Conservation (phyloP, 2,888 invertebrate genomes). For the Drosophila rubida region DNA sequence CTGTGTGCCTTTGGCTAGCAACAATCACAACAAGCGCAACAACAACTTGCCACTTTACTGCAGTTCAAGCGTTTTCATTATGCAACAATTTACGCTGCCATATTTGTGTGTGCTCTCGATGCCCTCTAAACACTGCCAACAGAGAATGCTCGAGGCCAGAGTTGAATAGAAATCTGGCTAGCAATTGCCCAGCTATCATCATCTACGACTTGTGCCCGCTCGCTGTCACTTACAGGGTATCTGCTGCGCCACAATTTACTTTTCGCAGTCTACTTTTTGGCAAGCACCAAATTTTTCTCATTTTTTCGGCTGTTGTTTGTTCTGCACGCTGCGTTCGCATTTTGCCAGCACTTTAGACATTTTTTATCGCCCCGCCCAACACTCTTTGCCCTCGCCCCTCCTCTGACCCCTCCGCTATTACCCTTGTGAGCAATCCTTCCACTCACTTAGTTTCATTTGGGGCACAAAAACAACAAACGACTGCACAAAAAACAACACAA, state of each 20-base stretch:
- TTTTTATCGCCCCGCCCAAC: conserved; percentile 25
- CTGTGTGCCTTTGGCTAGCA: conserved; percentile 12
- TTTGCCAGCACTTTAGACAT: conserved; percentile 56
- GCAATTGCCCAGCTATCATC: too few species aligned
- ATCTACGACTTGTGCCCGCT: too few species aligned
- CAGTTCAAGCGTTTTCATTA: conserved; percentile 50
- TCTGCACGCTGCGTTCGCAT: conserved; percentile 42
- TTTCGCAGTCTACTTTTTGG: conserved; percentile 32
- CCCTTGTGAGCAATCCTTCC: conserved; percentile 32
- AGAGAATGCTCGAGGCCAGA: background rate
- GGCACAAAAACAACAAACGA: conserved; percentile 40
- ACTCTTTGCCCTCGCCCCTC: background rate
- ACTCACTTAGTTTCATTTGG: conserved; percentile 77
- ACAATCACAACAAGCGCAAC: conserved; percentile 14
- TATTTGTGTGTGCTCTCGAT: conserved; percentile 8
- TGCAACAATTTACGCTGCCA: conserved; percentile 54
- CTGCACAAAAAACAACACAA: conserved; percentile 31
- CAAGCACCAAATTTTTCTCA: conserved; percentile 23
- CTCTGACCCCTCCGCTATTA: background rate
- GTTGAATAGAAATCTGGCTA: too few species aligned
- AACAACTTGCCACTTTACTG: conserved; percentile 19
- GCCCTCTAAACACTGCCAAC: conserved; percentile 6
- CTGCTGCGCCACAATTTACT: background rate
- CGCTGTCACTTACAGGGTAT: conserved; percentile 16
- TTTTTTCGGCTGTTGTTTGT: conserved; percentile 19